A percentile compares a stretch with the other conserved stretches of the same genome.
These are phyloP conservation scores for Orestias chungarensis DNA, from an alignment of 2,797 vertebrate genomes.

Conservation along the genomic window DNA sequence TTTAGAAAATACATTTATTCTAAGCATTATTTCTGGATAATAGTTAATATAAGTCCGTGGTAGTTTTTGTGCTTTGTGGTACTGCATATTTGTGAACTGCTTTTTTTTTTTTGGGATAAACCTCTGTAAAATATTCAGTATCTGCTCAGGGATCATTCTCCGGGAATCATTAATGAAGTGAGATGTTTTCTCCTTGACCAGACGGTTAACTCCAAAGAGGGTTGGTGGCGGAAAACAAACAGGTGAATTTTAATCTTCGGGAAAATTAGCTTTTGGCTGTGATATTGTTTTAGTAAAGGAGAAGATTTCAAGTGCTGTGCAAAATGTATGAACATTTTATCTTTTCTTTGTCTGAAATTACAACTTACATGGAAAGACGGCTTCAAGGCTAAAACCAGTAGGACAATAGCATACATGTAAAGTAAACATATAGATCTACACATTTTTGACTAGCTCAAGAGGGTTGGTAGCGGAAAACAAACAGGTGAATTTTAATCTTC, in stretches of 20 bases:
- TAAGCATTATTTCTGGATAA: not conserved
- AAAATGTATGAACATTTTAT: no score
- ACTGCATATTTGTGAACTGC: slow-evolving; percentile 19
- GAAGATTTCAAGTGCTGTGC: no score
- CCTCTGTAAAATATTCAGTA: slow-evolving; percentile 12
- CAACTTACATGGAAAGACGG: no score
- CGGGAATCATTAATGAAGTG: slow-evolving; percentile 13
- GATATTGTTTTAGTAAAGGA: no score
- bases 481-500: no score
- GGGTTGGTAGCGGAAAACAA: no score
- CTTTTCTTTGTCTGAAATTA: no score
- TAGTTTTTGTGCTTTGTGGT: slow-evolving; percentile 25
- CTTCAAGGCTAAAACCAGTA: no score
- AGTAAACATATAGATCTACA: no score
- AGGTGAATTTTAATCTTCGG: not conserved
- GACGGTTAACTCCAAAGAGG: not conserved
- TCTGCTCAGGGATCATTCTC: slow-evolving; percentile 56
- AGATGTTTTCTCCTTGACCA: slow-evolving; percentile 17
- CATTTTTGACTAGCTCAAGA: no score
- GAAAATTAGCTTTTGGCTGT: no score
- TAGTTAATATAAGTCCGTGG: slow-evolving; percentile 15
- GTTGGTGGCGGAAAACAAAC: not conserved
- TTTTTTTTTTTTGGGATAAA: slow-evolving; percentile 14
- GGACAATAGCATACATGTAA: no score
- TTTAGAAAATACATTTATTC: not conserved